phyloP scores from a whole-genome alignment of 2,113 vertebrate species.

The Miniopterus natalensis region DNA sequence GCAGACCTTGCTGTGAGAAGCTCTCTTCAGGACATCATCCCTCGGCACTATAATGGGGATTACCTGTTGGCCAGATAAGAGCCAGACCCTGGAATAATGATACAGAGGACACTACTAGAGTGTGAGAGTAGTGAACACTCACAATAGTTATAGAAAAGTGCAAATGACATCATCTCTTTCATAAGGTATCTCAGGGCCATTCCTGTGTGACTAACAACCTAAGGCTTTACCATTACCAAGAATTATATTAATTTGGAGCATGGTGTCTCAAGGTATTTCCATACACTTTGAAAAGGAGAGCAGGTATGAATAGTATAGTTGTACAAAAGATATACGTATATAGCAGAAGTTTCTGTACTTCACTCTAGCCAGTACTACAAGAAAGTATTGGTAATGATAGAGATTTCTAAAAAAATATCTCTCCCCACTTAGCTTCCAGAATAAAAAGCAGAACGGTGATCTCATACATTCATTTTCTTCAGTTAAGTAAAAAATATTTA shows the following conservation, averaged over 20 bases:
- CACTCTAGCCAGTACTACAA: not conserved
- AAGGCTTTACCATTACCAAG: not conserved
- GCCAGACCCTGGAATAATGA: not conserved
- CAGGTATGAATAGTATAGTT: not conserved
- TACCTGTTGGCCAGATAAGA: not conserved
- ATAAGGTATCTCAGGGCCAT: not conserved
- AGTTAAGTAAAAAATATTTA: constrained; percentile 44
- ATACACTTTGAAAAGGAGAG: not conserved
- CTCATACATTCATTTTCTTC: constrained; percentile 46
- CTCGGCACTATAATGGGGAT: not conserved
- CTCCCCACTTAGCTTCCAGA: not conserved
- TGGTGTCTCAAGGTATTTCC: not conserved
- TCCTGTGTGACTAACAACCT: not conserved
- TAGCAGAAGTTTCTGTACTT: not conserved
- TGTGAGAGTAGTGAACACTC: not conserved
- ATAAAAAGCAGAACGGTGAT: not conserved
- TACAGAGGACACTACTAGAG: not conserved
- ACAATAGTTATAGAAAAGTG: not conserved
- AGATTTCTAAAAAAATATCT: constrained; percentile 17
- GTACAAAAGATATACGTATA: not conserved
- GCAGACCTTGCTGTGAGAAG: not conserved
- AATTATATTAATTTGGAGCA: not conserved
- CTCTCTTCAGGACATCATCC: not conserved
- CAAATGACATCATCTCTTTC: not conserved
- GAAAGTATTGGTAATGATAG: not conserved